Evolutionary conservation across 2,113 vertebrate genomes (phyloP).

Genomic region (Melozone crissalis): DNA sequence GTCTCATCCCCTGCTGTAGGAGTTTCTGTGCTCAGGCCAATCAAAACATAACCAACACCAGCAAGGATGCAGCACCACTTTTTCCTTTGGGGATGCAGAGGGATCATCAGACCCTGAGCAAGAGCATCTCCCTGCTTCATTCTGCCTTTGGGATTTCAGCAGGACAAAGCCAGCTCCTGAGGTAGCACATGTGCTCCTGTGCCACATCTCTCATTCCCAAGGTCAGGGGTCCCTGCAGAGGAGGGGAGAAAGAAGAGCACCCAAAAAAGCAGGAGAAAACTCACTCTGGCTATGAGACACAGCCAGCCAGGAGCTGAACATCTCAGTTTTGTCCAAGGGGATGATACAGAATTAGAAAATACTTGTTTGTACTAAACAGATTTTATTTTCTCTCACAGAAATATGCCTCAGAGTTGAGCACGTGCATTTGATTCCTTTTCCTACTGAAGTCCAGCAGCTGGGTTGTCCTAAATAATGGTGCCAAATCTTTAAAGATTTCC

Average conservation of each 20-base stretch:
- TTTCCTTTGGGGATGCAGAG: background rate
- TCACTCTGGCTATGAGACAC: background rate
- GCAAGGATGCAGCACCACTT: background rate
- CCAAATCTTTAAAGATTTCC: conserved; percentile 6
- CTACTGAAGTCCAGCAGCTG: background rate
- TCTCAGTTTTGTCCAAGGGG: background rate
- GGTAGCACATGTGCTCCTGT: rapidly evolving
- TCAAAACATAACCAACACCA: background rate
- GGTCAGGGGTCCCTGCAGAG: background rate
- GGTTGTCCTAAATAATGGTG: background rate
- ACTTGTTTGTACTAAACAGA: background rate
- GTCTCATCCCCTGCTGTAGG: background rate
- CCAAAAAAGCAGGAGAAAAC: background rate
- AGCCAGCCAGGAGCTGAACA: background rate
- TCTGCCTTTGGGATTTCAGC: background rate
- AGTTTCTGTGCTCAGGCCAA: background rate
- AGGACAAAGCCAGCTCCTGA: background rate
- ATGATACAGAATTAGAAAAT: background rate
- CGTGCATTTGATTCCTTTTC: background rate
- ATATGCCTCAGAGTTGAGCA: background rate
- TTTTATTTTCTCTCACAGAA: background rate
- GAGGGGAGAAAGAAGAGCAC: background rate
- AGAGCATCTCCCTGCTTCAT: background rate
- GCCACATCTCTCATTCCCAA: rapidly evolving
- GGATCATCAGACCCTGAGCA: background rate